Base-by-base conservation (phyloP, 2,113 vertebrate genomes). In the Erythrocercus mccallii region DNA sequence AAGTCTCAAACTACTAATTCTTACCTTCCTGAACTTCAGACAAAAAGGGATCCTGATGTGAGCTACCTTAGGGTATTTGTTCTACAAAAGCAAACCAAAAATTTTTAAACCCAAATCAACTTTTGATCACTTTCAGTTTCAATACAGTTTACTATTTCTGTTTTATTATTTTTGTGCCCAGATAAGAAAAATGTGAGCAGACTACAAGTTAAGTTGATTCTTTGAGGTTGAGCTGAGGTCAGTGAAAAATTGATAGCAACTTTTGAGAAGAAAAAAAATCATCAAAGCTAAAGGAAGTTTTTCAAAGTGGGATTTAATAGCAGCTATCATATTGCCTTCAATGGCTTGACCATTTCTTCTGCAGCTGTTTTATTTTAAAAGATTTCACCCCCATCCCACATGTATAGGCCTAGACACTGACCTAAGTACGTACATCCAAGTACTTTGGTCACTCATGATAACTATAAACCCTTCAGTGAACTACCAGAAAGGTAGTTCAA, bases 361-460 rank as follows among this genome's bases (percentile, higher is more conserved):
- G 87, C 97, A 98, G 97, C 97, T 98, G 98, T 97, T 98, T 98
- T 88, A 90, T 96, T 98, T 98, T 98, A 98, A 97, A 96, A 97
- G 88, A 97, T 93, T 96, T 95, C 85, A 62, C 81, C 90, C 92
- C 83, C 92, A 70, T 77, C 80, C 84, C 95, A 88, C 94, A 94
- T 89, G 90, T 76, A 85, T 51, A 31, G 70, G 77, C 48, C 95
- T 94, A 70, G 73, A 56, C 33, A 15, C 48, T 96, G 97, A 97
- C 96, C 97, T 56, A 48, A 92, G 90, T 58, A 86, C 8, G 74
- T 81, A 87, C 56, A 95, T 33, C 88, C 94, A 95, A 97, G 96
- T 96, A 90, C 95, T 61, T 71, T 58, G 97, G 92, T 97, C 94
- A 76, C 83, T 97, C 96, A 69, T 37, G 92, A 96, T 91, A 92